Conservation (phyloP, 2,888 invertebrate species). For the Boloria selene region DNA sequence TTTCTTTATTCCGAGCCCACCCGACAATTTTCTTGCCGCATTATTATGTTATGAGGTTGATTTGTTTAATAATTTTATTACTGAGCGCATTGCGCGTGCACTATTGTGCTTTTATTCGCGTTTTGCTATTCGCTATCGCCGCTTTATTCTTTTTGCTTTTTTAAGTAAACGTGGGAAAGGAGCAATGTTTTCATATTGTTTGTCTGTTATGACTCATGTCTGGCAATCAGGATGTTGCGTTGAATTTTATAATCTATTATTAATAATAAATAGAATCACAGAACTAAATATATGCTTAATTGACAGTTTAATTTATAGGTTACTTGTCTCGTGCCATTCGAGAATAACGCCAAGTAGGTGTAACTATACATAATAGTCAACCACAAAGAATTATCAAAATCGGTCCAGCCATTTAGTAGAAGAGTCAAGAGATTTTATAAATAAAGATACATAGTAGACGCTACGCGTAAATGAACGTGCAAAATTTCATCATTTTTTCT, state of each 20-base stretch:
- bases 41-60: slow-evolving; percentile 81
- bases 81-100: slow-evolving; percentile 57
- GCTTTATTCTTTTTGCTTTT: slow-evolving; percentile 38
- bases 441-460: slow-evolving; percentile 16
- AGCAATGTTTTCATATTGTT: slow-evolving; percentile 33
- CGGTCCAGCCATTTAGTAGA: too few relatives aligned
- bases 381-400: too few relatives aligned
- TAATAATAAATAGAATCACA: too few relatives aligned
- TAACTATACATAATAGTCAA: too few relatives aligned
- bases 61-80: slow-evolving; percentile 83
- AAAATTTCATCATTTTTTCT: slow-evolving; percentile 34
- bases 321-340: too few relatives aligned
- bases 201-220: slow-evolving; percentile 18
- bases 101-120: slow-evolving; percentile 50
- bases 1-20: slow-evolving; percentile 79
- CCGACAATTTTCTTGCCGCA: slow-evolving; percentile 79
- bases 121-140: slow-evolving; percentile 34
- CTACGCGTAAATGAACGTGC: slow-evolving; percentile 35
- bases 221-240: slow-evolving; percentile 2
- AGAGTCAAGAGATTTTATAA: background rate
- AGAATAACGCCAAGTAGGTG: too few relatives aligned
- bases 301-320: too few relatives aligned
- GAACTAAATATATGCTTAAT: too few relatives aligned
- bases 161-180: slow-evolving; percentile 36
- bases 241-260: background rate